Conservation (phyloP, 2,113 vertebrate species). For the rabbit (Oryctolagus cuniculus) region mOryCun1.1 NC_091451.1:32749501-32750000, state of each 20-base stretch:
- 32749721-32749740: slow-evolving; percentile 60
- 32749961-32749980: background rate
- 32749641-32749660: slow-evolving; percentile 8
- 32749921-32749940: background rate
- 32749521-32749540: slow-evolving; percentile 39
- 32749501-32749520: background rate
- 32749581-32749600: slow-evolving; percentile 57
- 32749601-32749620: slow-evolving; percentile 34
- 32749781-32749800: slow-evolving; percentile 7
- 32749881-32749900: background rate
- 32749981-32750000: background rate
- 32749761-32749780: slow-evolving; percentile 14
- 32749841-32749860: background rate
- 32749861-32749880: background rate
- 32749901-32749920: background rate
- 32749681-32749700: slow-evolving; percentile 12
- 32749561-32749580: background rate
- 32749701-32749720: slow-evolving; percentile 22
- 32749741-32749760: slow-evolving; percentile 40
- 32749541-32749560: slow-evolving; percentile 58
- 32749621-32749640: background rate
- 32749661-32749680: slow-evolving; percentile 60
- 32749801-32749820: slow-evolving; percentile 28
- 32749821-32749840: background rate
- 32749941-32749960: background rate